Evolutionary conservation across 1,140 invertebrate species (phyloP).

Genomic region (Sminthurides bifidus): DNA sequence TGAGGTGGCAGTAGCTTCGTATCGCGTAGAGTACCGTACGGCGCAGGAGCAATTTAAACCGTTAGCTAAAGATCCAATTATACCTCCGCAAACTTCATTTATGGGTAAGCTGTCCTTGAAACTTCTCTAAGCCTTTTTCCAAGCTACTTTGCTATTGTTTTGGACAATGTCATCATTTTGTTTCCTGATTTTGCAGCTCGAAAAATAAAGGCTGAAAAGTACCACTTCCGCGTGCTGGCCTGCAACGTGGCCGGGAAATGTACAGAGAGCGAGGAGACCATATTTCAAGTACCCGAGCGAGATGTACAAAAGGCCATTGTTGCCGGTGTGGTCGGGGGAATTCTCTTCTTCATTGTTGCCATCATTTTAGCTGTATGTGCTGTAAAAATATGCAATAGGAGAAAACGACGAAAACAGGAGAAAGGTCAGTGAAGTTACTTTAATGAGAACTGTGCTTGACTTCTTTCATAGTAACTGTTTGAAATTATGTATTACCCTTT

Average conservation of each 20-base stretch:
- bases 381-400: constrained; percentile 93
- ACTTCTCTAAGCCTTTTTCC: too few species aligned
- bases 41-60: constrained; percentile 55
- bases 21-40: constrained; percentile 74
- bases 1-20: constrained; percentile 60
- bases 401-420: constrained; percentile 89
- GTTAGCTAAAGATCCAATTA: constrained; percentile 71
- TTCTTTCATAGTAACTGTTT: not conserved
- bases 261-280: constrained; percentile 52
- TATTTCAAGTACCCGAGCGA: constrained; percentile 71
- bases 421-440: constrained; percentile 59
- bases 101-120: constrained; percentile 53
- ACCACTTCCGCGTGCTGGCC: constrained; percentile 77
- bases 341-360: constrained; percentile 90
- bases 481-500: not conserved
- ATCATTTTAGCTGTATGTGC: constrained; percentile 90
- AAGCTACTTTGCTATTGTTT: too few species aligned
- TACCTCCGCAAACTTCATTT: constrained; percentile 74
- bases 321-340: constrained; percentile 82
- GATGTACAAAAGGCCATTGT: constrained; percentile 87
- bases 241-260: constrained; percentile 45
- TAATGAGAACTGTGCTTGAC: not conserved
- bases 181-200: constrained; percentile 53
- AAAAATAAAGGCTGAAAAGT: constrained; percentile 69
- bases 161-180: too few species aligned